Evolutionary conservation across 2,888 invertebrate species (phyloP), one percentile per base, ranked within the genome.

Genomic region (Amblyjoppa fuscipennis): DNA sequence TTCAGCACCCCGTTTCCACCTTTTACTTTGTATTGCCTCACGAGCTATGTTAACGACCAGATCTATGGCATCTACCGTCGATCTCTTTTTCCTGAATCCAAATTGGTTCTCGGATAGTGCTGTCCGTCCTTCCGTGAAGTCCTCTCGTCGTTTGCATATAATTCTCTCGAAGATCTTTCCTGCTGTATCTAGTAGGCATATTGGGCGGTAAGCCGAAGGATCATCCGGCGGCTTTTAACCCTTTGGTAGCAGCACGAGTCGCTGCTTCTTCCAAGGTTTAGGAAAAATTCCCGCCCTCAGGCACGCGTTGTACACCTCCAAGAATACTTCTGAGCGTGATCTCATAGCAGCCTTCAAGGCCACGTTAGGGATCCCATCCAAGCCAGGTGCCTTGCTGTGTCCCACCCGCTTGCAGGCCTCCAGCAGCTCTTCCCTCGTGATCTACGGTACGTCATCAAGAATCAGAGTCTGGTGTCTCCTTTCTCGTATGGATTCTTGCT

Each of bases 201-300:
- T 81, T 74, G 7, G 83, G 71, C 59, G 85, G 45, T 34, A 88
- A 70, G 5, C 83, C 49, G 85, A 85, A 11, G 86, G 73, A 2
- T 82, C 83, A 11, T 80, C 64, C 3, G 81, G 68, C 0, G 78
- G 84, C 11, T 70, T 81, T 2, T 83, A 75, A 3, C 81, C 71
- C 56, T 89, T 88, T 0, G 87, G 84, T 2, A 89, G 75, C 6
- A 89, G 83, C 0, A 61, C 85, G 1, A 88, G 86, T 51, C 71
- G 61, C 64, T 88, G 85, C 41, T 53, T 13, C 31, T 88, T 88
- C 83, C 87, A 88, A 3, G 11, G 41, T 2, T 34, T 4, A 0
- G 87, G 87, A 49, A 87, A 89, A 7, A 13, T 74, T 25, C 86
- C 83, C 16, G 83, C 87, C 41, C n/a, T 0, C 2, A 83, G 61